Evolutionary conservation across 2,113 vertebrate genomes (phyloP).

Genomic region (Elgaria multicarinata): DNA sequence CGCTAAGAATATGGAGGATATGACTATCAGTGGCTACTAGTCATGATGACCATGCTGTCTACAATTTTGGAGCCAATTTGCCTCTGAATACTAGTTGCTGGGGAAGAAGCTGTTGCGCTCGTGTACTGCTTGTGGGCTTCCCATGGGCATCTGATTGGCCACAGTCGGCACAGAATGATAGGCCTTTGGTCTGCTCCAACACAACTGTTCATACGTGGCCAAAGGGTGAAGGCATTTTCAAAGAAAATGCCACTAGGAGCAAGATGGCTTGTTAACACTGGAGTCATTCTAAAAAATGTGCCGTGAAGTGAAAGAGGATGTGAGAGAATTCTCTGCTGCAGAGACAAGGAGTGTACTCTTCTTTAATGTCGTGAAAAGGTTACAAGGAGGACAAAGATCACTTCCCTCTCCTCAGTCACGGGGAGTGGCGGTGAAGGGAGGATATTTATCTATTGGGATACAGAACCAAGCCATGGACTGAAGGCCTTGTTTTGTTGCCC

Average conservation of each 20-base stretch:
- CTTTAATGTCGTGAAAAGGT: constrained; percentile 68
- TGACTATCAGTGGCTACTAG: neutral
- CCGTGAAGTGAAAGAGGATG: constrained; percentile 77
- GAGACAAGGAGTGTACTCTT: constrained; percentile 59
- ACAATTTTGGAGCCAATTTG: neutral
- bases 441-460: constrained; percentile 41
- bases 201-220: neutral
- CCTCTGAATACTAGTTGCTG: neutral
- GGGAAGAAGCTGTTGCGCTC: neutral
- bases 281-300: constrained; percentile 74
- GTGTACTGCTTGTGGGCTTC: neutral
- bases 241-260: constrained; percentile 56
- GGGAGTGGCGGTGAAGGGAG: neutral
- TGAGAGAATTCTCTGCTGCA: constrained; percentile 67
- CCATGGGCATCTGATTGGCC: neutral
- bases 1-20: neutral
- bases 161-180: neutral
- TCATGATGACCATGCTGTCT: neutral
- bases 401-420: constrained; percentile 37
- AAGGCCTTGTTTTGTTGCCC: neutral
- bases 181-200: neutral
- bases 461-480: neutral
- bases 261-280: constrained; percentile 44
- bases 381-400: constrained; percentile 70
- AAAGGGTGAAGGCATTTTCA: constrained; percentile 30